A percentile compares a stretch with the other conserved stretches of the same genome.
Evolutionary conservation across 23 tunicate genomes (phyloP).

Genomic region (Ascidia mentula): DNA sequence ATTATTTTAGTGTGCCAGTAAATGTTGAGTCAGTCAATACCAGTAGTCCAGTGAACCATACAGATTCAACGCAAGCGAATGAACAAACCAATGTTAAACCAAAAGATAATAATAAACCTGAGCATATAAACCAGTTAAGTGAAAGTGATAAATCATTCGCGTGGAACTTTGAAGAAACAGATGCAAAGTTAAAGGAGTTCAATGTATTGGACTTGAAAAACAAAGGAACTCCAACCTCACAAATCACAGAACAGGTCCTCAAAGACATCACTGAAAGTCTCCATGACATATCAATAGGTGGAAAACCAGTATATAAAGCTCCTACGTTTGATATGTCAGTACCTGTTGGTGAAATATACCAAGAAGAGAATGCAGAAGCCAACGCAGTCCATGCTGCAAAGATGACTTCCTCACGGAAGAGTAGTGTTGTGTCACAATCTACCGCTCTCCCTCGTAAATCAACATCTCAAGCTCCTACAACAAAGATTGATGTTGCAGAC

Average conservation of each 20-base stretch:
- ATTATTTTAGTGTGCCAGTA: neutral
- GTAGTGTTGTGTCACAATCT: constrained; percentile 62
- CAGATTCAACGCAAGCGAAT: neutral
- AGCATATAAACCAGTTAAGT: too few relatives aligned
- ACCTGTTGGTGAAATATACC: neutral
- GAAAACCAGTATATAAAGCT: constrained; percentile 12
- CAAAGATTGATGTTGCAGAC: neutral
- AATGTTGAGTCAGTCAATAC: neutral
- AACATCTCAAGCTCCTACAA: neutral
- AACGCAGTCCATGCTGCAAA: neutral
- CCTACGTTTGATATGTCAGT: neutral
- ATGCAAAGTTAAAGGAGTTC: constrained; percentile 17
- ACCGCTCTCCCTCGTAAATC: constrained; percentile 47
- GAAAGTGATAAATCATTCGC: neutral
- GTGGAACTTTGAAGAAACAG: constrained; percentile 27
- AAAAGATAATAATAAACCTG: too few relatives aligned
- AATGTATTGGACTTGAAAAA: neutral
- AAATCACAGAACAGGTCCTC: constrained; percentile 9
- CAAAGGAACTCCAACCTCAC: neutral
- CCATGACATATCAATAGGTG: constrained; percentile 18
- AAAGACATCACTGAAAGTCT: constrained; percentile 21
- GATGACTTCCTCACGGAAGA: constrained; percentile 35
- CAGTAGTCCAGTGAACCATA: neutral
- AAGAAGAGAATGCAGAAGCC: neutral
- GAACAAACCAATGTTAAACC: neutral